These are phyloP conservation scores for Eremobia ochroleuca DNA, from an alignment of 2,888 invertebrate genomes.

Conservation along the genomic window DNA sequence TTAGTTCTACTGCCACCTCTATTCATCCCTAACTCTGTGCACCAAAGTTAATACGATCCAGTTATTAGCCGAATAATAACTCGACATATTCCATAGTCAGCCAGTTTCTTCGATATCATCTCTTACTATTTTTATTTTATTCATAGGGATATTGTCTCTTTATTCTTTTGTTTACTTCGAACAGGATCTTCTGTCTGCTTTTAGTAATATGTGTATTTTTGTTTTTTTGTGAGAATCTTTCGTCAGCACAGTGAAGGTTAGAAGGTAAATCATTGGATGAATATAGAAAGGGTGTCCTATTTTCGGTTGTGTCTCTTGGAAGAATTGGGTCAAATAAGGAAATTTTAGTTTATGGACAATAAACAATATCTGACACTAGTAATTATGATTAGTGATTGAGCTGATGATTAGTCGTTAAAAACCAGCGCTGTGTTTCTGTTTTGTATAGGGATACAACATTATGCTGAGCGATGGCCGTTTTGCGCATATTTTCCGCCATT, in stretches of 20 bases:
- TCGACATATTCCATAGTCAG: conserved; percentile 87
- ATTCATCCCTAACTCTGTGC: conserved; percentile 66
- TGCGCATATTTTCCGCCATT: too few species aligned
- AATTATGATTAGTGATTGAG: too few species aligned
- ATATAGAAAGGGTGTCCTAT: conserved; percentile 45
- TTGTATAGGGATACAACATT: too few species aligned
- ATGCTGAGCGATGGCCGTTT: too few species aligned
- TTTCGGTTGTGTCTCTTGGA: conserved; percentile 22
- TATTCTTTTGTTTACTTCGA: conserved; percentile 89
- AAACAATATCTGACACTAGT: too few species aligned
- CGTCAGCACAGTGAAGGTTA: conserved; percentile 61
- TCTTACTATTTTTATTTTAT: conserved; percentile 90
- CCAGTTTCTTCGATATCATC: conserved; percentile 87
- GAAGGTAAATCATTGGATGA: conserved; percentile 60
- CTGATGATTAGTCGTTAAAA: too few species aligned
- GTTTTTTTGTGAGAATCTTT: conserved; percentile 61
- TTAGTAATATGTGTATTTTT: conserved; percentile 67
- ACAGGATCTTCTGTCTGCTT: conserved; percentile 50
- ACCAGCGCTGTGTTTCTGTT: too few species aligned
- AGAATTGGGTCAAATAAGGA: conserved; percentile 45
- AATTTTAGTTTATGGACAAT: conserved; percentile 14
- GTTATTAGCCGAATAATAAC: conserved; percentile 90
- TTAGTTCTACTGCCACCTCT: conserved; percentile 69
- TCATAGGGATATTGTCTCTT: conserved; percentile 86
- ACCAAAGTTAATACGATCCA: conserved; percentile 85